These are phyloP conservation scores for Peromyscus aztecus DNA, from an alignment of 2,797 vertebrate genomes.

Conservation along the genomic window DNA sequence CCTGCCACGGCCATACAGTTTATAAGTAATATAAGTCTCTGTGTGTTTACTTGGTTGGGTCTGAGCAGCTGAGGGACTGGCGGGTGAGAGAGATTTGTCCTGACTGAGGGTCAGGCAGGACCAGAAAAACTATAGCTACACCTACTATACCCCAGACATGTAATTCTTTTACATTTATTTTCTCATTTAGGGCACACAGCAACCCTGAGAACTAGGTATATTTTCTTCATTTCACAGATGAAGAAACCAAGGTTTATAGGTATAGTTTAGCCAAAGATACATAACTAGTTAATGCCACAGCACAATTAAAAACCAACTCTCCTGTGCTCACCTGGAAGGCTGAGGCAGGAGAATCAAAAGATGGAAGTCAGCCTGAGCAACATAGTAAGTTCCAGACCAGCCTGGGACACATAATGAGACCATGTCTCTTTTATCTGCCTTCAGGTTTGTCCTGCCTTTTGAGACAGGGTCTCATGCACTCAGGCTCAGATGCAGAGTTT, in stretches of 20 bases:
- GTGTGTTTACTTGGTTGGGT: too few relatives aligned
- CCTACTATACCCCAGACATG: neutral
- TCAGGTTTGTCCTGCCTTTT: neutral
- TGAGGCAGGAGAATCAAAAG: neutral
- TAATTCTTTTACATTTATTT: neutral
- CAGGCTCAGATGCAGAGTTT: too few relatives aligned
- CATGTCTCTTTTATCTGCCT: neutral
- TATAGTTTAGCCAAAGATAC: neutral
- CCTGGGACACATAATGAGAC: neutral
- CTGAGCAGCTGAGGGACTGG: too few relatives aligned
- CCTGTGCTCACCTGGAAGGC: neutral
- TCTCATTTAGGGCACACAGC: neutral
- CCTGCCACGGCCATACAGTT: too few relatives aligned
- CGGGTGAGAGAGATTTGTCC: too few relatives aligned
- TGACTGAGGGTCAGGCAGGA: too few relatives aligned
- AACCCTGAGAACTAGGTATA: neutral
- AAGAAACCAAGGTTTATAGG: neutral
- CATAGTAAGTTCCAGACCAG: neutral
- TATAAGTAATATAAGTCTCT: too few relatives aligned
- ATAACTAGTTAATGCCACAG: neutral
- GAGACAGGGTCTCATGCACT: neutral
- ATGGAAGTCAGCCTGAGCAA: neutral
- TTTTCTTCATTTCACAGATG: constrained; percentile 9
- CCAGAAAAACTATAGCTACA: too few relatives aligned
- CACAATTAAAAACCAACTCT: neutral